Evolutionary conservation across 2,113 vertebrate genomes (phyloP), one percentile per base, ranked within the genome.

Genomic region (Pterocles burchelli): DNA sequence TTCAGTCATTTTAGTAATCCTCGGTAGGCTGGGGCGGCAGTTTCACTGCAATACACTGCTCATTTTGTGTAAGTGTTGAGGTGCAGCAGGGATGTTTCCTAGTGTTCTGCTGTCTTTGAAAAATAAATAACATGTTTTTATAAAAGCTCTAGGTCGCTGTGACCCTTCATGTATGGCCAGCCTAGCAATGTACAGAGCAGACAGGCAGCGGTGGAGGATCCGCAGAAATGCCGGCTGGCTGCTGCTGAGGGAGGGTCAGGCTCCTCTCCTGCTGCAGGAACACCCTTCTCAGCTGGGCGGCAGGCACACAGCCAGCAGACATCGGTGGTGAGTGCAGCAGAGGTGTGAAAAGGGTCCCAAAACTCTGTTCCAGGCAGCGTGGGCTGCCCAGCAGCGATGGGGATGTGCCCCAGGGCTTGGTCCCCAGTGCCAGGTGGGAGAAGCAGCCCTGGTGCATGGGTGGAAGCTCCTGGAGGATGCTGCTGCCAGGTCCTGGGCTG

Each of bases 101-200:
- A 22, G 9, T 41, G 24, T 57, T 88, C 38, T 76, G 52, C 43
- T 58, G n/a, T 41, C 76, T 70, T 58, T 43, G 36, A 34, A 54
- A 74, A 82, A 38, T 1, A 19, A 22, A 21, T 36, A 2, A 4
- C 5, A 3, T 57, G 26, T 57, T 85, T 89, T 36, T 46, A 1
- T 34, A n/a, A 61, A 45, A 85, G 61, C 61, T 67, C 9, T 67
- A 29, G 73, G 36, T 84, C 0, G 1, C 48, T 52, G 73, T 70
- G 54, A 76, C 38, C 72, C 72, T 61, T 61, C 49, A 9, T 38
- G 36, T 52, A 2, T 8, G 22, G 80, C 52, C 54, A 41, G 79
- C 76, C 22, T 34, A 16, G 61, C 29, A 65, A 25, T 0, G 0
- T 54, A 2, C 31, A 1, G 0, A 6, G 28, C 38, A 59, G 82